A percentile compares a stretch with the other conserved stretches of the same genome.
Evolutionary conservation across 35 echinoderm and acorn worm species (phyloP).

Genomic region (Patiria miniata): DNA sequence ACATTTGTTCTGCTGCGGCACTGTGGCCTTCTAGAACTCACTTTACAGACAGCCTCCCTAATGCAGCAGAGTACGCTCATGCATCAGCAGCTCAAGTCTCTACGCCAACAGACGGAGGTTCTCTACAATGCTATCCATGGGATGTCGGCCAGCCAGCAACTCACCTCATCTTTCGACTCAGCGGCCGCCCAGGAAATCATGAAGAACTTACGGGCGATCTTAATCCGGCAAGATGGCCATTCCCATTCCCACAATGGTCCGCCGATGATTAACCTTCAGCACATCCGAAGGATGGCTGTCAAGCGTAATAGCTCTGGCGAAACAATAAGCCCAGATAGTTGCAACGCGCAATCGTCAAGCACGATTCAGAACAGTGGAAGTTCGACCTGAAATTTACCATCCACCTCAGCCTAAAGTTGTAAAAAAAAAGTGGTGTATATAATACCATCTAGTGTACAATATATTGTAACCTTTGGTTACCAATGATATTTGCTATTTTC

Average conservation of each 20-base stretch:
- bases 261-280: not conserved
- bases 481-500: too few species aligned
- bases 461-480: too few species aligned
- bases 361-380: not conserved
- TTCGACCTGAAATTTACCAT: not conserved
- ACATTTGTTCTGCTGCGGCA: slow-evolving; percentile 74
- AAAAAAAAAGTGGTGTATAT: too few species aligned
- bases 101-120: slow-evolving; percentile 52
- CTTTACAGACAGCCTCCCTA: slow-evolving; percentile 82
- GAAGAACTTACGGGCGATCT: not conserved
- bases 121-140: slow-evolving; percentile 40
- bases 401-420: too few species aligned
- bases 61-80: slow-evolving; percentile 79
- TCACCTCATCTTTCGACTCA: not conserved
- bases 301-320: not conserved
- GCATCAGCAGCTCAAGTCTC: slow-evolving; percentile 60
- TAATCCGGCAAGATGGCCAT: not conserved
- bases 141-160: slow-evolving; percentile 34
- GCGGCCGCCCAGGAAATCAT: not conserved
- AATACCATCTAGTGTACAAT: too few species aligned
- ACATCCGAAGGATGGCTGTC: not conserved
- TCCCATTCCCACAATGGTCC: not conserved
- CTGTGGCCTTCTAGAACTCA: slow-evolving; percentile 88
- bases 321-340: not conserved
- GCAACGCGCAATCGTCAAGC: not conserved